Base-by-base conservation (phyloP, 2,888 invertebrate genomes). In the Callinectes sapidus region DNA sequence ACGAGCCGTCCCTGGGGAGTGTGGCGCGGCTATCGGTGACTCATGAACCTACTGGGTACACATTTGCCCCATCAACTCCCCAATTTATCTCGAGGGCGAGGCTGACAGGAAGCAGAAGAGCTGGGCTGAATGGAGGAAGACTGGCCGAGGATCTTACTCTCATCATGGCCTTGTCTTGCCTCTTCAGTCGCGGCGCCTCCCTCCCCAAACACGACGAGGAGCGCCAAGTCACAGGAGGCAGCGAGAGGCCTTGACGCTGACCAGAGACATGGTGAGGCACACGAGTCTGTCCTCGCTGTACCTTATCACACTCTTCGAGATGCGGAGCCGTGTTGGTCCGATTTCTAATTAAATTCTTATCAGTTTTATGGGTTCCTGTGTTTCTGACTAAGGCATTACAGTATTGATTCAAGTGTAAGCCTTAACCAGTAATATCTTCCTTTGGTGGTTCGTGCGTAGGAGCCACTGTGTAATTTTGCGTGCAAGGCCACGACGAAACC, bases 41-140 rank as follows among this genome's bases (percentile, higher is more conserved):
- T 81, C 81, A 81, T 35, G 81, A 81, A 81, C 81, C 81, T 81
- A 32, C 32, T 1, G 81, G 35, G 35, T 81, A 81, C 81, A 81
- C 35, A 16, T 81, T 81, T 81, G 14, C 28, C 28, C 35, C 35
- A 35, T 35, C 35, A 35, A 28, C 81, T 81, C 35, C 13, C 16
- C 14, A 18, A 3, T 35, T 81, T 81, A 81, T 81, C 81, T 81
- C 16, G 81, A 81, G 81, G 32, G 81, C 18, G 81, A 35, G 81
- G 81, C 81, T 16, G 81, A 81, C 81, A 35, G 35, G 81, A 81
- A 81, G 35, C 81, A 81, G 81, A 35, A 35, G 81, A 35, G 35
- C 81, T 18, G 81, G 35, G n/a, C 35, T 16, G 71, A 71, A 32
- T 77, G 35, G 81, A 81, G 35, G 81, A 35, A 16, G 35, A 35